Percentiles rank a stretch among this genome's conserved stretches.
These are phyloP conservation scores for Smithornis capensis DNA, from an alignment of 2,113 vertebrate species.

Conservation along the genomic window DNA sequence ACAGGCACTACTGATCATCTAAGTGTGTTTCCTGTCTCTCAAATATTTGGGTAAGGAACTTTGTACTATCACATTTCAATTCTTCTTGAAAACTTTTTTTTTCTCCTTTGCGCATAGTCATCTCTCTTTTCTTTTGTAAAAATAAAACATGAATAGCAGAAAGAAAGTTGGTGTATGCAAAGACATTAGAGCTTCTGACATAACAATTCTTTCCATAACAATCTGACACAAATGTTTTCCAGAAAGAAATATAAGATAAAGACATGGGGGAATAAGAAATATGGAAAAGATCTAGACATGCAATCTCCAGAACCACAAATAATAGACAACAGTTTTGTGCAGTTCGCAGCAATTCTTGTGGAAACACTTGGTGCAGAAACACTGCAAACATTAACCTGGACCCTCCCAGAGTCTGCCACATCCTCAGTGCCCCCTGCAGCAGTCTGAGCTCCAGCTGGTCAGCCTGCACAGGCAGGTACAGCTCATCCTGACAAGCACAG, in stretches of 20 bases:
- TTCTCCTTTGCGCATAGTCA: neutral
- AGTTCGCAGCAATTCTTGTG: neutral
- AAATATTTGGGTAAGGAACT: neutral
- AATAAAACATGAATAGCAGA: neutral
- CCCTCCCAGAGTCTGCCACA: neutral
- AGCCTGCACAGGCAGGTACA: neutral
- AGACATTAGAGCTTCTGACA: neutral
- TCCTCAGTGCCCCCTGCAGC: fast-evolving
- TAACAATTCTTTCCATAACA: neutral
- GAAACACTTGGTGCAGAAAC: neutral
- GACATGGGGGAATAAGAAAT: neutral
- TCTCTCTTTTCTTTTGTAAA: neutral
- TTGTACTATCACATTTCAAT: neutral
- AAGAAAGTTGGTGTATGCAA: neutral
- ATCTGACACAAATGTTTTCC: neutral
- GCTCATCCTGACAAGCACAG: neutral
- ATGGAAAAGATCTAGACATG: neutral
- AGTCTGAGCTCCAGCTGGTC: neutral
- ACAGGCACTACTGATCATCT: neutral
- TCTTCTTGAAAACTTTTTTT: neutral
- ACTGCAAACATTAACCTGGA: neutral
- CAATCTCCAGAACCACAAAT: neutral
- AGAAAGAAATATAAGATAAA: neutral
- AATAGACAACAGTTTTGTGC: neutral
- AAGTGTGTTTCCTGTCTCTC: neutral